phyloP scores from a whole-genome alignment of 2,797 vertebrate genomes.

The Pitangus sulphuratus region DNA sequence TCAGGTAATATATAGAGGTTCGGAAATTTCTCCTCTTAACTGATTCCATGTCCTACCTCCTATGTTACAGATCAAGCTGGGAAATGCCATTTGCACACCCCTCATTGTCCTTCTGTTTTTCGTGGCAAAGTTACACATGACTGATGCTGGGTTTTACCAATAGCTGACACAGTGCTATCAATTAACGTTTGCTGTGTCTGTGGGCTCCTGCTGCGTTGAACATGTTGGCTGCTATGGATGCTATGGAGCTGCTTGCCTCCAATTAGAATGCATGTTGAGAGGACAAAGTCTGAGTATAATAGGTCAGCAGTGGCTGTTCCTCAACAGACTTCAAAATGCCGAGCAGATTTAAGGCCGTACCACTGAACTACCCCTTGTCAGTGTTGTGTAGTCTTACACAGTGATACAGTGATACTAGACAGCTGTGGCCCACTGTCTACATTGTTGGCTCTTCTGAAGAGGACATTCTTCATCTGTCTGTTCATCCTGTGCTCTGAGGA shows the following conservation, averaged over 20 bases:
- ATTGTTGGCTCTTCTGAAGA: not conserved
- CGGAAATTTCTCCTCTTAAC: not conserved
- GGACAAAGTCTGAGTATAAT: not conserved
- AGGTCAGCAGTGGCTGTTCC: not conserved
- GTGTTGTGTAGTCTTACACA: not conserved
- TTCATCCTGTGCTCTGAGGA: not conserved
- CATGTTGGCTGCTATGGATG: not conserved
- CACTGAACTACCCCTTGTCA: not conserved
- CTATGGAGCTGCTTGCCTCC: not conserved
- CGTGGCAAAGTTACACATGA: not conserved
- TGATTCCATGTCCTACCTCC: not conserved
- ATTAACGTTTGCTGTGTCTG: not conserved
- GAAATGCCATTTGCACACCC: not conserved
- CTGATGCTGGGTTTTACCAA: not conserved
- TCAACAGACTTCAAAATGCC: not conserved
- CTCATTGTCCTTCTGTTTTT: not conserved
- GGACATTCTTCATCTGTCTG: not conserved
- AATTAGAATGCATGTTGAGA: not conserved
- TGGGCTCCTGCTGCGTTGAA: not conserved
- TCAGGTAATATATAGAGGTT: not conserved
- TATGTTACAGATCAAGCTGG: accelerated
- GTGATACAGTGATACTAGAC: not conserved
- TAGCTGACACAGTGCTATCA: not conserved
- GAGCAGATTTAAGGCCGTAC: not conserved
- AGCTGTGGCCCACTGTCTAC: not conserved